Conservation (phyloP, 1,140 invertebrate species). For the Caenorhabditis brenneri region DNA sequence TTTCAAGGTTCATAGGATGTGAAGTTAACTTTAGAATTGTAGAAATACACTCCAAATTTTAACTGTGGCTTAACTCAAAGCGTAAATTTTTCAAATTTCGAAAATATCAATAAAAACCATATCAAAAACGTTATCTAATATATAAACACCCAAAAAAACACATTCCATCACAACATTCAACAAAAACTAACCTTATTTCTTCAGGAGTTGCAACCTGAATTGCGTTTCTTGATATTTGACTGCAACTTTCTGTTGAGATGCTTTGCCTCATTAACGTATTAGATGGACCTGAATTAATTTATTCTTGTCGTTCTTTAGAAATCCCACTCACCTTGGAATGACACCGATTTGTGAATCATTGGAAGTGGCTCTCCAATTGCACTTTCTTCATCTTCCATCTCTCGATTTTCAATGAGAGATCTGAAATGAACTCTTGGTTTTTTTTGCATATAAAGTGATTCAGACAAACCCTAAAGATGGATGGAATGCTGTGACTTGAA, state of each 20-base stretch:
- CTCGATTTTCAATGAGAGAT: constrained; percentile 17
- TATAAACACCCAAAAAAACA: not conserved
- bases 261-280: constrained; percentile 3
- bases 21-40: too few species aligned
- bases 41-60: too few species aligned
- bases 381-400: constrained; percentile 45
- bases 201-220: constrained; percentile 55
- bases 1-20: not conserved
- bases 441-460: not conserved
- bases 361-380: not conserved
- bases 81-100: too few species aligned
- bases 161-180: not conserved
- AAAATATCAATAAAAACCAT: too few species aligned
- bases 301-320: not conserved
- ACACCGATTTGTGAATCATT: constrained; percentile 36
- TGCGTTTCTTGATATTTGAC: constrained; percentile 3
- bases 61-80: too few species aligned
- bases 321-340: constrained; percentile 13
- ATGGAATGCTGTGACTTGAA: constrained; percentile 37
- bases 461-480: not conserved
- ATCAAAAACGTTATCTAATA: too few species aligned
- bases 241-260: not conserved
- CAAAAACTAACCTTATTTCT: constrained; percentile 52
- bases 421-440: not conserved
- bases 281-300: not conserved